Evolutionary conservation across 2,113 vertebrate genomes (phyloP).

Genomic region (Vidua chalybeata): DNA sequence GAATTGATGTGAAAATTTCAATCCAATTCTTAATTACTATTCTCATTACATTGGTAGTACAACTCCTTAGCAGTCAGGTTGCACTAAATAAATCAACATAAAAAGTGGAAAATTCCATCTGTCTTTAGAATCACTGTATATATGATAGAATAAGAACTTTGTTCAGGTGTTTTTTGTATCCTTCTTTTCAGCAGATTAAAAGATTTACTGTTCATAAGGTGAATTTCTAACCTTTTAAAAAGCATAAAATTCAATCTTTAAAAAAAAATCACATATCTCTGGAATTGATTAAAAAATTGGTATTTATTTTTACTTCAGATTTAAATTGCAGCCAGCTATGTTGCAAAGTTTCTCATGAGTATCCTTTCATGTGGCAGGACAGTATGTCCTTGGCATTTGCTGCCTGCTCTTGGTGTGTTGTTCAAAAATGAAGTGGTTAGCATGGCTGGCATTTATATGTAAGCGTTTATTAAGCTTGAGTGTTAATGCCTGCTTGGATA

Average conservation of each 20-base stretch:
- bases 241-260: background rate
- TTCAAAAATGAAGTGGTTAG: conserved; percentile 66
- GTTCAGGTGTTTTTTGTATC: background rate
- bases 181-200: background rate
- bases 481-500: conserved; percentile 40
- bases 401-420: conserved; percentile 34
- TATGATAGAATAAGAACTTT: background rate
- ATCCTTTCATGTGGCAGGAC: conserved; percentile 55
- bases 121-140: background rate
- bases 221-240: background rate
- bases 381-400: conserved; percentile 68
- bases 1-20: background rate
- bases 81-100: background rate
- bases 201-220: background rate
- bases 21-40: background rate
- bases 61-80: background rate
- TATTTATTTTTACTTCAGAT: conserved; percentile 56
- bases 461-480: conserved; percentile 19
- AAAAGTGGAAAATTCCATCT: background rate
- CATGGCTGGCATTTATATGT: conserved; percentile 31
- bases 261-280: background rate
- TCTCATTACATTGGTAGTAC: background rate
- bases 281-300: background rate
- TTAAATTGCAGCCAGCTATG: conserved; percentile 3
- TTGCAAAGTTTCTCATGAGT: conserved; percentile 2